These are phyloP conservation scores for Prinia subflava DNA, from an alignment of 2,113 vertebrate genomes.

Conservation along the genomic window DNA sequence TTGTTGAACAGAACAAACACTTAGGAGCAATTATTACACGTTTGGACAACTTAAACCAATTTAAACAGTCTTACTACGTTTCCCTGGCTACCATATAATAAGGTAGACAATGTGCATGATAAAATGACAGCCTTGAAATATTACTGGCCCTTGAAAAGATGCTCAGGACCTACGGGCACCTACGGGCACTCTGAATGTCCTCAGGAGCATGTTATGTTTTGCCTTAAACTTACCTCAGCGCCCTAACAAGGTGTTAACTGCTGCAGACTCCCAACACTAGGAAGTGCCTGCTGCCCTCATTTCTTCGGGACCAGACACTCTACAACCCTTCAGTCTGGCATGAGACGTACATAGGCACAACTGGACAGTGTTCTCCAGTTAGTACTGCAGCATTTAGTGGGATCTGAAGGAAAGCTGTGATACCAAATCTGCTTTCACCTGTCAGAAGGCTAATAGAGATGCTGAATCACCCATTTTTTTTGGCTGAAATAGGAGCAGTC, in stretches of 20 bases:
- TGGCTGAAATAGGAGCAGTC: not conserved
- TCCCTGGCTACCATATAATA: not conserved
- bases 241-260: not conserved
- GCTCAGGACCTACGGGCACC: not conserved
- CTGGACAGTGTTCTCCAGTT: not conserved
- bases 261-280: not conserved
- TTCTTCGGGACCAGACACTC: not conserved
- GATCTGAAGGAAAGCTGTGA: not conserved
- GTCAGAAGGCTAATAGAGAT: not conserved
- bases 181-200: too few relatives aligned
- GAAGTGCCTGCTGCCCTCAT: not conserved
- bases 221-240: not conserved
- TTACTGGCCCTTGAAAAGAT: not conserved
- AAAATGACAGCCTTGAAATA: not conserved
- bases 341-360: not conserved
- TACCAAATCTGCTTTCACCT: not conserved
- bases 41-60: not conserved
- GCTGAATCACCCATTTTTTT: not conserved
- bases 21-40: not conserved
- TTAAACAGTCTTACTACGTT: not conserved
- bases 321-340: not conserved
- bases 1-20: not conserved
- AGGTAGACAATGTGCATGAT: not conserved
- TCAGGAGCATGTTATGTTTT: not conserved
- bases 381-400: not conserved